Base-by-base conservation (phyloP, 2,888 invertebrate genomes). In the Polylopha cassiicola region DNA sequence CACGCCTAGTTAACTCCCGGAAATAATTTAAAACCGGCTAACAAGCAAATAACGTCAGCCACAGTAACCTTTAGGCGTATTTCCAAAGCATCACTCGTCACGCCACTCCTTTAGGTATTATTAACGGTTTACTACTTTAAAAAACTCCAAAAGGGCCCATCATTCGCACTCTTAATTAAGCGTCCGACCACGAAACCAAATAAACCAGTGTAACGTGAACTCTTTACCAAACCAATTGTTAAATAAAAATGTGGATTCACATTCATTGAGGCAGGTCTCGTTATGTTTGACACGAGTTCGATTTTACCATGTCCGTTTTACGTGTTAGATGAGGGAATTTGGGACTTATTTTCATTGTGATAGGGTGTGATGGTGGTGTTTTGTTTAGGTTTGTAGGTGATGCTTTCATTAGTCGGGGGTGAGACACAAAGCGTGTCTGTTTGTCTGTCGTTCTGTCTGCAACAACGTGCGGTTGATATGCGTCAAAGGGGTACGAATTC, bases 141-240 rank as follows among this genome's bases (percentile, higher is more conserved):
- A 75, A 76, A 73, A 67, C 60, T 54, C 57, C 53, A 73, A 73
- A 67, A 68, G 62, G 59, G 61, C 63, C 70, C 67, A 71, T 77
- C 76, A 70, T 73, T 77, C 75, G 73, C 77, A 75, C 79, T 76
- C 71, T 75, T 79, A 79, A 82, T 80, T 80, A 80, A 72, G 54
- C 62, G 62, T 53, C 57, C 62, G 51, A 67, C 64, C 59, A 61
- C 59, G 54, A 68, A 66, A 66, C 65, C 62, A 72, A 68, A 73
- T 65, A 66, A 59, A 68, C 78, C 80, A 74, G 48, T 47, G 32
- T 63, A 58, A 53, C 44, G 47, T 59, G 76, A 68, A 48, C 71
- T 48, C 29, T 44, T 45, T 34, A 45, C 36, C 47, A 29, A 41
- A 18, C 47, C 43, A 45, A 47, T 29, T 39, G 34, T 45, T 46